A percentile compares a stretch with the other conserved stretches of the same genome.
Evolutionary conservation across 1,140 invertebrate genomes (phyloP).

Genomic region (Reticulitermes speratus): DNA sequence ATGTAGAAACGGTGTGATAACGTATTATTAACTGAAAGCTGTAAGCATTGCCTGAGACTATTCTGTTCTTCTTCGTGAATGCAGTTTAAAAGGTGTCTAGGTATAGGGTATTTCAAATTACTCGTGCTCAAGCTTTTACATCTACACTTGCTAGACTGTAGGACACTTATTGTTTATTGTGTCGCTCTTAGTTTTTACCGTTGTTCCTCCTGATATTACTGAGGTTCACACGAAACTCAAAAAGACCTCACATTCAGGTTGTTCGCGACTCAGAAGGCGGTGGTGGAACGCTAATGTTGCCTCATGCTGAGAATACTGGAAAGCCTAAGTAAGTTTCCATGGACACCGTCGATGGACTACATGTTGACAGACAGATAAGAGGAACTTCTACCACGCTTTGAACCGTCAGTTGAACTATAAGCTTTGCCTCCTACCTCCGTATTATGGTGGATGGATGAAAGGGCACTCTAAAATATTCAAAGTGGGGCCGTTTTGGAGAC

Average conservation of each 20-base stretch:
- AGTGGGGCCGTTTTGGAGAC: not conserved
- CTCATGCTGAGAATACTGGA: not conserved
- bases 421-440: not conserved
- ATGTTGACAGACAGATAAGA: not conserved
- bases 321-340: not conserved
- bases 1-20: too few species aligned
- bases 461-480: slow-evolving; percentile 6
- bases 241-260: not conserved
- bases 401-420: not conserved
- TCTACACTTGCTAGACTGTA: too few species aligned
- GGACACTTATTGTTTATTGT: not conserved
- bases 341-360: not conserved
- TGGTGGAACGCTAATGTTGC: not conserved
- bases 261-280: not conserved
- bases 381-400: not conserved
- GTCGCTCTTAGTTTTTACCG: not conserved
- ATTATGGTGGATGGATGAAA: not conserved
- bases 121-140: too few species aligned
- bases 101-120: too few species aligned
- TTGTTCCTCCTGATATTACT: not conserved
- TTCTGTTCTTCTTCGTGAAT: too few species aligned
- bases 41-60: too few species aligned
- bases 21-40: too few species aligned
- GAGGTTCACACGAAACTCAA: not conserved
- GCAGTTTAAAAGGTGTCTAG: too few species aligned